These are phyloP conservation scores for Dolichotis patagonum DNA, from an alignment of 2,113 vertebrate species.

Conservation along the genomic window DNA sequence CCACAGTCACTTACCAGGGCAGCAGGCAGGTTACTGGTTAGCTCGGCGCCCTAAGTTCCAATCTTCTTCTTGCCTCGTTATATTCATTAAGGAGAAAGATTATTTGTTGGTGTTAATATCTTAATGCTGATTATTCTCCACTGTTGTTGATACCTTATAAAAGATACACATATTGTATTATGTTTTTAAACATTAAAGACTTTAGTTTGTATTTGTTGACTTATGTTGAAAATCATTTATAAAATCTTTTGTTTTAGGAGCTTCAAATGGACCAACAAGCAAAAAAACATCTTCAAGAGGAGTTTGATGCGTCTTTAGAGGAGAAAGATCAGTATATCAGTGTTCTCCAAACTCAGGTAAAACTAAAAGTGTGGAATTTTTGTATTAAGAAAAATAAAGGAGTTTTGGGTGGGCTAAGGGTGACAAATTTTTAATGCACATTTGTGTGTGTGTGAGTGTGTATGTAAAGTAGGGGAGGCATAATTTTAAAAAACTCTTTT, in stretches of 20 bases:
- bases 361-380: not conserved
- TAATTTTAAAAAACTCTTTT: not conserved
- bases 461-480: not conserved
- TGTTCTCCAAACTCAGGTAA: constrained; percentile 96
- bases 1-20: no score
- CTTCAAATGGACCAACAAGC: constrained; percentile 99
- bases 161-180: not conserved
- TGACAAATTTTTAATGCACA: not conserved
- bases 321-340: constrained; percentile 98
- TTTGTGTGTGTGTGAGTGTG: not conserved
- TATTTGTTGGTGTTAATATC: constrained; percentile 19
- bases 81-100: constrained; percentile 47
- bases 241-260: constrained; percentile 87
- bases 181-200: constrained; percentile 51
- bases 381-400: not conserved
- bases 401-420: not conserved
- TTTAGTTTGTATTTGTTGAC: constrained; percentile 36
- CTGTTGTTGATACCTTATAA: constrained; percentile 35
- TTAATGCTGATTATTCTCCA: constrained; percentile 12
- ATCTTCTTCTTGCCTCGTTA: not conserved
- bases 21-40: no score
- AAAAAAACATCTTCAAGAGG: constrained; percentile 98
- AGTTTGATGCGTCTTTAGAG: constrained; percentile 96
- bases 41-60: no score
- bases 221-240: not conserved